phyloP scores from a whole-genome alignment of 64 coral and sea anemone genomes.

The Orbicella faveolata region DNA sequence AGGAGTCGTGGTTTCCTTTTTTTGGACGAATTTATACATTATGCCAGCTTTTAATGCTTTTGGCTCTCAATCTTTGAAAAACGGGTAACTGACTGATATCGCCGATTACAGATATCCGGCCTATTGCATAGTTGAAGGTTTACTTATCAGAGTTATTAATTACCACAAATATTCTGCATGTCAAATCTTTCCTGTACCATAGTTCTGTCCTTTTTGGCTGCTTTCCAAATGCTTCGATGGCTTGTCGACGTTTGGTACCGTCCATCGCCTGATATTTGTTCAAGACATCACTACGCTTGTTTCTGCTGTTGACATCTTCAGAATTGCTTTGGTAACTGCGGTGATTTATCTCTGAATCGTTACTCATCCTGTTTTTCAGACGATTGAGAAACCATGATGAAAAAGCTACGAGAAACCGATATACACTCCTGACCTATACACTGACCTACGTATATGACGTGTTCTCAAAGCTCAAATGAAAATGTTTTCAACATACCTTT shows the following conservation, averaged over 20 bases:
- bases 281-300: slow-evolving; percentile 45
- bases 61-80: too few species aligned
- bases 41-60: too few species aligned
- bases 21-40: too few species aligned
- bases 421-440: too few species aligned
- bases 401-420: neutral
- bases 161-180: slow-evolving; percentile 50
- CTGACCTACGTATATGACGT: neutral
- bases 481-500: neutral
- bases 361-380: neutral
- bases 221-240: slow-evolving; percentile 39
- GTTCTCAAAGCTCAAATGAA: neutral
- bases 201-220: neutral
- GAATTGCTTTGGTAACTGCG: slow-evolving; percentile 42
- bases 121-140: neutral
- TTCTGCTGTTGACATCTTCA: slow-evolving; percentile 38
- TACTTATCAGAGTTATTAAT: neutral
- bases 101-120: too few species aligned
- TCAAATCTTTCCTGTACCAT: slow-evolving; percentile 46
- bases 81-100: too few species aligned
- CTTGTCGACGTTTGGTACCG: slow-evolving; percentile 21
- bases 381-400: neutral
- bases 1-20: too few species aligned
- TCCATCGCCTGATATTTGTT: slow-evolving; percentile 4
- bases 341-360: slow-evolving; percentile 47